Evolutionary conservation across 2,888 invertebrate genomes (phyloP).

Genomic region (Acholoe squamosa): DNA sequence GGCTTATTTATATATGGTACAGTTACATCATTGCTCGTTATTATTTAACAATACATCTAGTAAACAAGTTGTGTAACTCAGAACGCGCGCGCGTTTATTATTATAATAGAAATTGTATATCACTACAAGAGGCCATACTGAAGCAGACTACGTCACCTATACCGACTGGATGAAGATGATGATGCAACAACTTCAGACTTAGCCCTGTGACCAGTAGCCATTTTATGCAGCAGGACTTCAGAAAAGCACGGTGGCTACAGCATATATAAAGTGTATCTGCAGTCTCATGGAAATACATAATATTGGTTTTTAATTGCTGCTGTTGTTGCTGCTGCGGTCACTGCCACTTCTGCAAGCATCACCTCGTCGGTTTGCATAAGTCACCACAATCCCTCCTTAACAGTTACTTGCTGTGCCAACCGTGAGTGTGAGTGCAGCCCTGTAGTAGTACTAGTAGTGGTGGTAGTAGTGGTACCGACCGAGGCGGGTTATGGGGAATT

Average conservation of each 20-base stretch:
- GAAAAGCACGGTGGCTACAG: not conserved
- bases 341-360: conserved; percentile 10
- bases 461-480: not conserved
- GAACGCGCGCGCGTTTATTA: conserved; percentile 39
- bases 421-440: not conserved
- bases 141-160: conserved; percentile 51
- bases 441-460: conserved; percentile 15
- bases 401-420: not conserved
- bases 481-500: not conserved
- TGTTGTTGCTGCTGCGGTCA: conserved; percentile 10
- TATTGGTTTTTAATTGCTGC: not conserved
- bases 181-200: not conserved
- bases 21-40: conserved; percentile 58
- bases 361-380: conserved; percentile 37
- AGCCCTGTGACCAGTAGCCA: not conserved
- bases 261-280: not conserved
- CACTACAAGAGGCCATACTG: conserved; percentile 60
- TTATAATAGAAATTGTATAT: conserved; percentile 61
- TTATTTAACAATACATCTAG: conserved; percentile 58
- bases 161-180: conserved; percentile 45
- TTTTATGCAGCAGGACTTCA: not conserved
- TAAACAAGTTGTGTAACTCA: conserved; percentile 52
- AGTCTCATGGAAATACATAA: not conserved
- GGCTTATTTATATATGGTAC: conserved; percentile 56
- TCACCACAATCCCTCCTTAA: conserved; percentile 33